Evolutionary conservation across 2,888 invertebrate species (phyloP), one percentile per base, ranked within the genome.

Genomic region (Coremacera marginata): DNA sequence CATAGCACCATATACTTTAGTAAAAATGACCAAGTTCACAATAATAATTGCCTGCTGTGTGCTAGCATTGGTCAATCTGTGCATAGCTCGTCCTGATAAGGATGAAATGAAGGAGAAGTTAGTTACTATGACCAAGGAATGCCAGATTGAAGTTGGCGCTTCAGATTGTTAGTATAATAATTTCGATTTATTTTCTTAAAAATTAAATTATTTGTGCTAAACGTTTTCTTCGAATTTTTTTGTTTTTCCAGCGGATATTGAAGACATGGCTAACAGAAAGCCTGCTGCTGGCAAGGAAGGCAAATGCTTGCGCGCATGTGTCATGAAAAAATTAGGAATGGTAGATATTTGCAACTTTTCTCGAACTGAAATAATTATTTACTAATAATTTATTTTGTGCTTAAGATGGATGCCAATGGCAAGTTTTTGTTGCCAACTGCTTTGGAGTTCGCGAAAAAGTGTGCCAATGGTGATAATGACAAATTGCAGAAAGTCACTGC

Each of bases 91-190:
- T 81, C 57, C 25, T 8, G 84, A 84, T 52, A 82, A 83, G n/a
- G 82, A 84, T 55, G 84, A 81, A 63, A 81, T 83, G 14, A 16
- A 84, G 3, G 83, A 82, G 57, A 79, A 82, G 19, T 81, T 86
- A 8, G 73, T 82, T 76, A 67, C 75, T 16, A 37, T 70, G 19
- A 82, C 83, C 7, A 83, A 83, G 16, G 62, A 73, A 7, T 89
- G 89, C 77, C 82, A 85, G 57, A 79, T 52, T 2, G 84, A 87
- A 78, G 81, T 83, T 3, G 86, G 87, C 3, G 89, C 88, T 22
- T 81, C 77, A 5, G 84, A 86, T 68, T 82, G 85, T 85, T 70
- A 80, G 78, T 77, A 14, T 22, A 57, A 9, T 11, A 22, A 57
- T 57, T 57, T 55, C 9, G 3, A 57, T 9, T n/a, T n/a, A n/a